A percentile compares a stretch with the other conserved stretches of the same genome.
Conservation (phyloP, 92 coral and sea anemone species). For the Muricea muricata region DNA sequence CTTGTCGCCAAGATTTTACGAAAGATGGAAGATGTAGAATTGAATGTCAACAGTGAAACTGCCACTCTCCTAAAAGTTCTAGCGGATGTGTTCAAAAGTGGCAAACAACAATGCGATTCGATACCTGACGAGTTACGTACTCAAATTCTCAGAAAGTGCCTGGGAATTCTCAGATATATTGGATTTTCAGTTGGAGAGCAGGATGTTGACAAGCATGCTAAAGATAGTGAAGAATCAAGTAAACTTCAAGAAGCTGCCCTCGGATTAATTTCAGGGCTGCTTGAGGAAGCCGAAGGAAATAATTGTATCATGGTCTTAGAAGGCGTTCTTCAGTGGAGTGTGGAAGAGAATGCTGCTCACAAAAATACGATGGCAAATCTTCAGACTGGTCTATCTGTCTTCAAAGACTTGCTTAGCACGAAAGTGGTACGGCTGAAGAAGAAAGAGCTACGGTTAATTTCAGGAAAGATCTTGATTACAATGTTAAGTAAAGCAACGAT, state of each 20-base stretch:
- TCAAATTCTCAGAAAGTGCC: constrained; percentile 1
- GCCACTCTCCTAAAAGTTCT: background rate
- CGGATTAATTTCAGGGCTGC: background rate
- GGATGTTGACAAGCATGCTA: background rate
- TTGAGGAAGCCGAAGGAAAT: constrained; percentile 7
- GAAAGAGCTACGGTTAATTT: constrained; percentile 14
- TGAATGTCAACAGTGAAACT: background rate
- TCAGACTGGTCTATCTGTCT: constrained; percentile 15
- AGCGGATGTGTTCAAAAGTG: constrained; percentile 1
- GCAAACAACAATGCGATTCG: background rate
- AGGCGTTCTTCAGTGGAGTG: constrained; percentile 12
- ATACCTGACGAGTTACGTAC: constrained; percentile 28
- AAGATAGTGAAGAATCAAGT: background rate
- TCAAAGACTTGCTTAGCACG: constrained; percentile 2
- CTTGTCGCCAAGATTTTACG: background rate
- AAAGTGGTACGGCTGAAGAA: constrained; percentile 12
- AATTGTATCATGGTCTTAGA: constrained; percentile 14
- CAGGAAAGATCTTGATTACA: constrained; percentile 1
- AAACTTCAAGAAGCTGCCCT: background rate
- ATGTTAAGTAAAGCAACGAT: constrained; percentile 13
- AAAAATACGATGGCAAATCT: background rate
- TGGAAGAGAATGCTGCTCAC: background rate
- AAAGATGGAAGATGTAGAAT: constrained; percentile 6
- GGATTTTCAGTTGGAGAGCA: background rate
- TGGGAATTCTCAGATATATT: background rate